Percentiles rank a stretch among this genome's conserved stretches.
Conservation (phyloP, 2,797 vertebrate species). For the Rhynchonycteris naso region DNA sequence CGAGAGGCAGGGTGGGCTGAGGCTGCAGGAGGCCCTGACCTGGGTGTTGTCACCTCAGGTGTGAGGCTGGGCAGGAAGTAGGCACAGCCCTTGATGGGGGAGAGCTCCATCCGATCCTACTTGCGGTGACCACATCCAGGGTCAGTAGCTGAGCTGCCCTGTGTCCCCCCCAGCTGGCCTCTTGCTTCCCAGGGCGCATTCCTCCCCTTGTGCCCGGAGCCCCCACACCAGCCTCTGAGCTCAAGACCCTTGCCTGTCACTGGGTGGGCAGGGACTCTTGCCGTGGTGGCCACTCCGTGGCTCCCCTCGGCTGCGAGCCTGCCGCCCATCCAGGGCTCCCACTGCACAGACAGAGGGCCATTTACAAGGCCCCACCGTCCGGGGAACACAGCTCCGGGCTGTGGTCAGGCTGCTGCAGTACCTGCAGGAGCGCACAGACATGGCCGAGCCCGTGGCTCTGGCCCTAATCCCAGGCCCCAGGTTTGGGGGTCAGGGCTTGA, state of each 20-base stretch:
- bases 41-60: rapidly evolving
- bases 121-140: rapidly evolving
- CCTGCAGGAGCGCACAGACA: rapidly evolving
- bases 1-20: neutral
- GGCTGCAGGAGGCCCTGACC: neutral
- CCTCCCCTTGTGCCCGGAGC: rapidly evolving
- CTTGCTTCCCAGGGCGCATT: rapidly evolving
- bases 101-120: neutral
- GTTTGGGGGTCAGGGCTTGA: neutral
- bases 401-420: rapidly evolving
- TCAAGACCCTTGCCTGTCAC: rapidly evolving
- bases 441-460: rapidly evolving
- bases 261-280: rapidly evolving
- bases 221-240: neutral
- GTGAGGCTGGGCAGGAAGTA: neutral
- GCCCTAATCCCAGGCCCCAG: neutral
- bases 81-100: rapidly evolving
- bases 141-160: neutral
- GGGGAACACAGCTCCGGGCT: rapidly evolving
- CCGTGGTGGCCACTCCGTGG: rapidly evolving
- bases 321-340: rapidly evolving
- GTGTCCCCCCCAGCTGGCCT: neutral
- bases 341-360: neutral
- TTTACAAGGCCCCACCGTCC: too few relatives aligned
- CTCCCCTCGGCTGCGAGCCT: neutral